Conservation (phyloP, 2,888 invertebrate species). For the Sinelater perroti region DNA sequence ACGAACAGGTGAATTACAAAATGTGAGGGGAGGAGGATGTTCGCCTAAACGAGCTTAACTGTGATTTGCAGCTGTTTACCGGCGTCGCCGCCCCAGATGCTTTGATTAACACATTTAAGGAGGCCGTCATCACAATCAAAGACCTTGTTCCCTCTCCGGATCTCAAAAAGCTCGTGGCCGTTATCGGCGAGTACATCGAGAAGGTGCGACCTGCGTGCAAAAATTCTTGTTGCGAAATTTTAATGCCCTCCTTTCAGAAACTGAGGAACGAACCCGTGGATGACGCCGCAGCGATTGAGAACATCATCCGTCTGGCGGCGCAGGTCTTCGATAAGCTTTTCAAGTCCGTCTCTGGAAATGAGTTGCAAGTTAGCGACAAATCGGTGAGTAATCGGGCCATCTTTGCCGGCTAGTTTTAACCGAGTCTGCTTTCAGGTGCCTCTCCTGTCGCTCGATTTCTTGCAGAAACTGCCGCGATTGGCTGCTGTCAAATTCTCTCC, state of each 20-base stretch:
- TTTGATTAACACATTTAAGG: constrained; percentile 64
- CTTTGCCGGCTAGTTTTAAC: neutral
- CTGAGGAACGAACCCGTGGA: constrained; percentile 68
- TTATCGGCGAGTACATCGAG: constrained; percentile 69
- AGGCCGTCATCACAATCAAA: constrained; percentile 65
- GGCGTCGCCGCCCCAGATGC: constrained; percentile 66
- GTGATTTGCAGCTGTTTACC: constrained; percentile 17
- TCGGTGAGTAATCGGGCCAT: constrained; percentile 27
- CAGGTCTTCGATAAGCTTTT: constrained; percentile 52
- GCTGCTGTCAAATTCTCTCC: constrained; percentile 69
- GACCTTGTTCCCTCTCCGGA: constrained; percentile 72
- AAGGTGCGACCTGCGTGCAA: constrained; percentile 61
- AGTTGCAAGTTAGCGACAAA: constrained; percentile 44
- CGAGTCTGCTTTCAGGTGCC: constrained; percentile 30
- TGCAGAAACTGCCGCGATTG: constrained; percentile 65
- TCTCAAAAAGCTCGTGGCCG: constrained; percentile 67
- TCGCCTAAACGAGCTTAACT: neutral
- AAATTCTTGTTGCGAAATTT: neutral
- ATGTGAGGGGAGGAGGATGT: too few relatives aligned
- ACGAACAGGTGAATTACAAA: constrained; percentile 57
- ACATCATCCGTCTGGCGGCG: constrained; percentile 64
- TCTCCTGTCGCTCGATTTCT: constrained; percentile 54
- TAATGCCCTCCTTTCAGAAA: constrained; percentile 60
- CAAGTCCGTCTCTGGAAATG: constrained; percentile 57
- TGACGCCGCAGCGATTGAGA: constrained; percentile 70